Evolutionary conservation across 2,888 invertebrate genomes (phyloP).

Genomic region (Epinotia nisella): DNA sequence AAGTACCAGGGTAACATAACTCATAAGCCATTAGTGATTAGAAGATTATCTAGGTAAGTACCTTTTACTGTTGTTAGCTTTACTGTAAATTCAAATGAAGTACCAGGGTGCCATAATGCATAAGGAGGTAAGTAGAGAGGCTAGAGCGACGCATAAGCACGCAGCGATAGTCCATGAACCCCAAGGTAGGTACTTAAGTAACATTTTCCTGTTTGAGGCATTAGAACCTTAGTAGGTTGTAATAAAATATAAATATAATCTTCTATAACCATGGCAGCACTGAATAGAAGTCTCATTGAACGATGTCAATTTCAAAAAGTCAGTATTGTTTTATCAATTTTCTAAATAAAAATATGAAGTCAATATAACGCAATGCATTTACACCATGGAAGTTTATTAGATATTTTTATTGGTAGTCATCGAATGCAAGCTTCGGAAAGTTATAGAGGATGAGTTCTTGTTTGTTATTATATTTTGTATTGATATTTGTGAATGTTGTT

Average conservation of each 20-base stretch:
- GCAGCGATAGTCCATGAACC: no score
- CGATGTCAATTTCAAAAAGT: conserved; percentile 44
- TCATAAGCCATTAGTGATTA: no score
- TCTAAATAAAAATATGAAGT: not conserved
- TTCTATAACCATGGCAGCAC: conserved; percentile 21
- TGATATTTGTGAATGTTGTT: conserved; percentile 45
- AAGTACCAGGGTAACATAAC: not conserved
- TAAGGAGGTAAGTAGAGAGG: no score
- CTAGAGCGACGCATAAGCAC: no score
- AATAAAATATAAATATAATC: no score
- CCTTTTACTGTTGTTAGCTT: no score
- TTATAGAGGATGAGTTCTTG: conserved; percentile 40
- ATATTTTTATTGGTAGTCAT: conserved; percentile 9
- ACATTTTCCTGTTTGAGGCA: no score
- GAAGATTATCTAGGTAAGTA: no score
- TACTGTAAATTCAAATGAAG: no score
- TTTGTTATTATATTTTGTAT: conserved; percentile 48
- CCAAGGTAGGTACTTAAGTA: no score
- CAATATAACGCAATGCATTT: not conserved
- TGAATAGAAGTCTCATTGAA: conserved; percentile 18
- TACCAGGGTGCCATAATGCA: no score
- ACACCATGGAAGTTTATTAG: conserved; percentile 36
- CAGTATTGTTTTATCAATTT: conserved; percentile 12
- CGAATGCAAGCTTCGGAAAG: not conserved
- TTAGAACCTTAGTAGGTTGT: no score